Evolutionary conservation across 2,888 invertebrate genomes (phyloP), one percentile per base, ranked within the genome.

Genomic region (Coenonympha arcania): DNA sequence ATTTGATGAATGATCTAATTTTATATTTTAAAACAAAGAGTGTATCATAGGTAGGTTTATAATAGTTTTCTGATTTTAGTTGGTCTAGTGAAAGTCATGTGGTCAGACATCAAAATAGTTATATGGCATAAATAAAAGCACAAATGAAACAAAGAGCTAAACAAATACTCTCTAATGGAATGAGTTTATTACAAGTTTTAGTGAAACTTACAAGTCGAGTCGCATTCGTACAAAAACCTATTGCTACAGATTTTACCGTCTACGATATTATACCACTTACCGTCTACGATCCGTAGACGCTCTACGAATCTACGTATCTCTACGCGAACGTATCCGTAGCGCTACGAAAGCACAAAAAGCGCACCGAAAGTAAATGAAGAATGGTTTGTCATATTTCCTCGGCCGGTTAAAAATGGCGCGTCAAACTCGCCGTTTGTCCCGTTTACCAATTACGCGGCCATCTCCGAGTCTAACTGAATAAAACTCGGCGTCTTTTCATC

Each of bases 401-500:
- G 47, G 54, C 47, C 40, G 47, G 54, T 54, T 57, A 51, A 58
- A 56, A 56, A 56, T 54, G 54, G 50, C 33, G 49, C 47, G 48
- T 34, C 50, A 55, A 54, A 57, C 61, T 58, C 60, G 37, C 61
- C 63, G 57, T 56, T 59, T 63, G 66, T 74, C 79, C 61, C 63
- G 57, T 56, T 59, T 63, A 67, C 75, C 79, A 80, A 83, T 80
- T 79, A 79, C 72, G 67, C 68, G 71, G 70, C 77, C 79, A 82
- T 82, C 80, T 76, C 59, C 59, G 60, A 69, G 68, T 72, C 65
- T 81, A 81, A 83, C 80, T 81, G 82, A 84, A 83, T 79, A 77
- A 77, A 81, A 76, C 73, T 73, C 71, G 52, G 62, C 63, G 69
- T 64, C 79, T 68, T 74, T 83, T 73, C 80, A 83, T 84, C 82